Conservation (phyloP, 2,797 vertebrate species). For the Mastacembelus armatus region DNA sequence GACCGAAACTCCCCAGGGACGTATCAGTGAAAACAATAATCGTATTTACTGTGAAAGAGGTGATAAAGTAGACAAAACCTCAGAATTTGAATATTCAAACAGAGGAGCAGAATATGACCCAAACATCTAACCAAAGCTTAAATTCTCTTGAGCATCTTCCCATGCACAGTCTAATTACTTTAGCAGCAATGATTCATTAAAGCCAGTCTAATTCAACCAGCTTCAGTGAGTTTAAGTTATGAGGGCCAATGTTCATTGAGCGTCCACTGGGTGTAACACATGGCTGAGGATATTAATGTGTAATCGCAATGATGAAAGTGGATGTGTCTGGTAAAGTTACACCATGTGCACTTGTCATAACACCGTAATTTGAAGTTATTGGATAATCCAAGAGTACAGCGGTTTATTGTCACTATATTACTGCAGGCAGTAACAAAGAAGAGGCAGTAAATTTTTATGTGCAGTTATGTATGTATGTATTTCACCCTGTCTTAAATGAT, state of each 20-base stretch:
- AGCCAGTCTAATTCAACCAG: constrained; percentile 46
- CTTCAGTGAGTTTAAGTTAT: constrained; percentile 49
- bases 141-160: neutral
- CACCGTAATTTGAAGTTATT: constrained; percentile 49
- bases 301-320: constrained; percentile 33
- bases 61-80: constrained; percentile 4
- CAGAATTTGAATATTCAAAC: neutral
- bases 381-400: constrained; percentile 44
- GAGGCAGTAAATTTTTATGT: neutral
- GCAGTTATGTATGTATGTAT: constrained; percentile 2
- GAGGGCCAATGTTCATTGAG: constrained; percentile 51
- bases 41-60: constrained; percentile 44
- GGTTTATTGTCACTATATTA: constrained; percentile 23
- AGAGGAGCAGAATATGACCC: neutral
- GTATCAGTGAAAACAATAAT: constrained; percentile 34
- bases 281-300: constrained; percentile 39
- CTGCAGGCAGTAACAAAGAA: neutral
- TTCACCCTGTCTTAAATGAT: neutral
- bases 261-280: constrained; percentile 1
- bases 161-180: constrained; percentile 4
- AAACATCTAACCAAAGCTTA: neutral
- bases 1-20: constrained; percentile 66
- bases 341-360: constrained; percentile 23
- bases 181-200: constrained; percentile 48
- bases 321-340: neutral